Base-by-base conservation (phyloP, 2,797 vertebrate species). In the Mionectes olivaceus region DNA sequence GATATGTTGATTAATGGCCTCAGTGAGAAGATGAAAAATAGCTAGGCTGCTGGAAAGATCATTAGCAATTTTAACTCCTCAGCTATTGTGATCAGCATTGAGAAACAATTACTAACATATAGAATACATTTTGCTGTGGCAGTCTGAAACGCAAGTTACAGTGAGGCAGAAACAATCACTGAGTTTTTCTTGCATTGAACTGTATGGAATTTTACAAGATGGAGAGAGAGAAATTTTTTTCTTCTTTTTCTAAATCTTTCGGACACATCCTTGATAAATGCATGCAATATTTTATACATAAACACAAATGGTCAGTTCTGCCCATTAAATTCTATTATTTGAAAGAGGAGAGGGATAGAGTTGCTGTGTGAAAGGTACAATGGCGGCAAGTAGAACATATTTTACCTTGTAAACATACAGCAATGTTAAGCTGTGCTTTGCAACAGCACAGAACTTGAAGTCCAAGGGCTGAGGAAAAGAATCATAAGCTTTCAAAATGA, bases 1-100 rank as follows among this genome's bases (percentile, higher is more conserved):
- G 86, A 85, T 95, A 28, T 41, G 90, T 96, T 97, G 98, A 98
- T 98, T 98, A 98, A 97, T 96, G 93, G 96, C 90, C 88, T 76
- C 43, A 24, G 78, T 77, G 89, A 90, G 83, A 82, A 67, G 80
- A 77, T 95, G 84, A 92, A 96, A 97, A 96, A 89, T 88, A 92
- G 57, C 61, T 59, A n/a, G 74, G 89, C 53, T 90, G 71, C 89
- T 91, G 78, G 80, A 91, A 96, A 94, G 91, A 97, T 95, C 96
- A 91, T 91, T 65, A 74, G 71, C 90, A 70, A 82, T 70, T 90
- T 97, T 97, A 97, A 97, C 94, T 91, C 95, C 87, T 92, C 24
- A 49, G 81, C 92, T 84, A 84, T 95, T 79, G 82, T 53, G 77
- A 61, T 23, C 28, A 37, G 59, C 22, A 7, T 8, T 88, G 46